Percentiles rank a stretch among this genome's conserved stretches.
Conservation (phyloP, 2,113 vertebrate species). For the Trinectes maculatus region DNA sequence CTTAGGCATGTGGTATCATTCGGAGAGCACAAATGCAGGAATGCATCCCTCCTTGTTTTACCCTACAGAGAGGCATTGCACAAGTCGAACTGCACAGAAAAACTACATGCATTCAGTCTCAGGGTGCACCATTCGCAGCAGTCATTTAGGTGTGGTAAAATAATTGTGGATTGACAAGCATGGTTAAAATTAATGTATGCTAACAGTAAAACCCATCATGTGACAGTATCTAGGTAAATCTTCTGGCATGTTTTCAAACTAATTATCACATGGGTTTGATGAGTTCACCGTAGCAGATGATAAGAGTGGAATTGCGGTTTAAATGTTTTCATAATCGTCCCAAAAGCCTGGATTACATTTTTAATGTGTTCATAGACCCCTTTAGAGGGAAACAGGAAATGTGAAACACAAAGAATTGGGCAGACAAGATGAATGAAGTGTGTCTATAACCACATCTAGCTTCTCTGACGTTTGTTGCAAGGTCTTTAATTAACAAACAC, state of each 20-base stretch:
- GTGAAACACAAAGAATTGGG: constrained; percentile 15
- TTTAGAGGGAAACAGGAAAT: constrained; percentile 25
- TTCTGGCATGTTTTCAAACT: constrained; percentile 21
- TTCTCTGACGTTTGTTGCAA: constrained; percentile 4
- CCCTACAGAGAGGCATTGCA: constrained; percentile 40
- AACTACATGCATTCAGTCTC: constrained; percentile 8
- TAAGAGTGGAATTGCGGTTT: constrained; percentile 10
- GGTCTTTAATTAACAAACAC: constrained; percentile 43
- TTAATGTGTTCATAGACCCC: constrained; percentile 18
- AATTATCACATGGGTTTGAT: constrained; percentile 21
- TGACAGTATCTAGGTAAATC: not conserved
- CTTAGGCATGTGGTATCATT: constrained; percentile 65
- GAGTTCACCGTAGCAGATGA: constrained; percentile 8
- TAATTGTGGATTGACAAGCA: constrained; percentile 15
- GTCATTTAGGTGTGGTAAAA: constrained; percentile 1
- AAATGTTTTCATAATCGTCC: not conserved
- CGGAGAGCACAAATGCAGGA: constrained; percentile 57
- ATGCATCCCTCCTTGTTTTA: constrained; percentile 53
- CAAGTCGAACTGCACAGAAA: constrained; percentile 5
- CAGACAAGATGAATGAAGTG: constrained; percentile 26
- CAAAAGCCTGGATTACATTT: constrained; percentile 14
- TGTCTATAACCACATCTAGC: constrained; percentile 36
- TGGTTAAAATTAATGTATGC: not conserved
- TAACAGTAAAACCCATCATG: not conserved
- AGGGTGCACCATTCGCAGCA: constrained; percentile 2